These are phyloP conservation scores for Drosophila truncata DNA, from an alignment of 1,140 invertebrate species.

Conservation along the genomic window DNA sequence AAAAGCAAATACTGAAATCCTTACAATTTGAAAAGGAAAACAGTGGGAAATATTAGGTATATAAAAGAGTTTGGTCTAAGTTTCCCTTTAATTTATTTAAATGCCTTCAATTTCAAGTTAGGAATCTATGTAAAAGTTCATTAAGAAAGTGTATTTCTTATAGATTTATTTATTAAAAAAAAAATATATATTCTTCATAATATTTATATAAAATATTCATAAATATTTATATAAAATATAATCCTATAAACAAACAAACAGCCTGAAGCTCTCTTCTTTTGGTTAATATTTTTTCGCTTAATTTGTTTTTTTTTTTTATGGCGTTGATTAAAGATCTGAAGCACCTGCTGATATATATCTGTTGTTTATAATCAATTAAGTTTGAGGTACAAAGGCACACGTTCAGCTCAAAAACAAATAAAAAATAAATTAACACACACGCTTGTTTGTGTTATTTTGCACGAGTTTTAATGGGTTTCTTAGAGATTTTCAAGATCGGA, in stretches of 20 bases:
- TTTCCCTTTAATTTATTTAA: background rate
- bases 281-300: background rate
- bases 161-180: background rate
- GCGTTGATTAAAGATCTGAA: background rate
- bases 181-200: background rate
- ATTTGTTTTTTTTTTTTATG: background rate
- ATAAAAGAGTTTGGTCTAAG: background rate
- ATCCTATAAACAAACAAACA: background rate
- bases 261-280: background rate
- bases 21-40: background rate
- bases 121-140: background rate
- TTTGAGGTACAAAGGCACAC: background rate
- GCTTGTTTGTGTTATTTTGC: no score
- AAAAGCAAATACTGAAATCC: background rate
- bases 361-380: background rate
- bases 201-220: background rate
- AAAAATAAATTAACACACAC: background rate
- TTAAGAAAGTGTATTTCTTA: background rate
- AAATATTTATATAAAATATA: background rate
- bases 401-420: background rate
- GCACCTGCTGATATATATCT: background rate
- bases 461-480: background rate
- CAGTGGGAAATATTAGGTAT: no score
- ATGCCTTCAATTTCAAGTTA: background rate
- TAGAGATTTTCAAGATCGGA: conserved; percentile 51